These are phyloP conservation scores for Acrobasis consociella DNA, from an alignment of 2,888 invertebrate genomes.

Conservation along the genomic window DNA sequence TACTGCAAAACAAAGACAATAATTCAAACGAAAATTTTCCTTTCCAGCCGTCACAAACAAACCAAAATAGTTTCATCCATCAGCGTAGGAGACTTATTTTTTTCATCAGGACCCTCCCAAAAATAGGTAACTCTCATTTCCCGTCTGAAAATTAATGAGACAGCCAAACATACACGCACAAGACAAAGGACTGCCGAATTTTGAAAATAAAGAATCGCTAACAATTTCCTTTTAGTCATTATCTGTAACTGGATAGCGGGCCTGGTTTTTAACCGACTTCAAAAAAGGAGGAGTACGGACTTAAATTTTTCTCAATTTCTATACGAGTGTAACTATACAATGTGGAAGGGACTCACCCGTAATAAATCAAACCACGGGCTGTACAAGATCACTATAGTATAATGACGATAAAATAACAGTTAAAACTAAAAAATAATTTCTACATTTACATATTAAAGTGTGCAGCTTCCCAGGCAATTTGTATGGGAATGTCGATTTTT, in stretches of 20 bases:
- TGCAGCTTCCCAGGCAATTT: no score
- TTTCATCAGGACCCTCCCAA: conserved; percentile 20
- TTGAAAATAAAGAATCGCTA: conserved; percentile 28
- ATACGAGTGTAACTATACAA: no score
- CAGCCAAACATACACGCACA: conserved; percentile 27
- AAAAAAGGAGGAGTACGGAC: no score
- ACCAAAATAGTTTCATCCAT: conserved; percentile 10
- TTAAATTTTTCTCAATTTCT: no score
- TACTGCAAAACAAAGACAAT: not conserved
- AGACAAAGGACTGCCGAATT: conserved; percentile 18
- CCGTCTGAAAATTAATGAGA: conserved; percentile 28
- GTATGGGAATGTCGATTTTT: no score
- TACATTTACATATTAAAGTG: no score
- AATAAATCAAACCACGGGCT: no score
- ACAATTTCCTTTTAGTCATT: conserved; percentile 34
- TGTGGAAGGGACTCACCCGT: no score
- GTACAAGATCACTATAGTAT: no score
- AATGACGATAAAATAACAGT: no score
- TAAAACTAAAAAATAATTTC: no score
- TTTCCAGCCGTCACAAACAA: not conserved
- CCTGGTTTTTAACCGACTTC: no score
- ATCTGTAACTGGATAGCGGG: conserved; percentile 26
- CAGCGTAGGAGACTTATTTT: conserved; percentile 6
- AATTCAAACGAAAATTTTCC: not conserved
- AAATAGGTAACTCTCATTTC: conserved; percentile 28